phyloP scores from a whole-genome alignment of 1,140 invertebrate species.

The Cryptotermes secundus region DNA sequence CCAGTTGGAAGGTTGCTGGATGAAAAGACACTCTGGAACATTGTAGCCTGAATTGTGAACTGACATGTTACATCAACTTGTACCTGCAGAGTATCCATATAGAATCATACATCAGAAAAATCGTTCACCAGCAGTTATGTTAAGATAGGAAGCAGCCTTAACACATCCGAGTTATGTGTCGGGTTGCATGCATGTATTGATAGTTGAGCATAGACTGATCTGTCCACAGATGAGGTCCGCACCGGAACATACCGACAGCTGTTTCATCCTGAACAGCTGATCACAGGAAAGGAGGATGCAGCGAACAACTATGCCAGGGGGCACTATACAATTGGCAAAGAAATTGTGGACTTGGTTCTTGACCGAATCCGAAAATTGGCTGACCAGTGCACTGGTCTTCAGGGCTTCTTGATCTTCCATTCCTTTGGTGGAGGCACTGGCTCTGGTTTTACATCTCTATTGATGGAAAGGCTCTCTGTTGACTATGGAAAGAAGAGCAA shows the following conservation, averaged over 20 bases:
- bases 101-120: too few relatives aligned
- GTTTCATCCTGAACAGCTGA: constrained; percentile 63
- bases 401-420: constrained; percentile 84
- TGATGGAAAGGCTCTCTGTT: constrained; percentile 66
- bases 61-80: too few relatives aligned
- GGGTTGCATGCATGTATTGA: constrained; percentile 41
- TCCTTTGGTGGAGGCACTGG: constrained; percentile 91
- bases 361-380: constrained; percentile 70
- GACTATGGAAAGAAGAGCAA: constrained; percentile 72
- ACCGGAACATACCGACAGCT: constrained; percentile 58
- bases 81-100: too few relatives aligned
- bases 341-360: constrained; percentile 70
- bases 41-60: too few relatives aligned
- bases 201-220: constrained; percentile 43
- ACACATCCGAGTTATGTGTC: background rate
- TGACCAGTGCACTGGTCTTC: constrained; percentile 78
- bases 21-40: too few relatives aligned
- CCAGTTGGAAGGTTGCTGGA: too few relatives aligned
- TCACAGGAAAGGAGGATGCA: constrained; percentile 69
- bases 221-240: constrained; percentile 54
- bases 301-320: constrained; percentile 81
- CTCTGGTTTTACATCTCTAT: constrained; percentile 65
- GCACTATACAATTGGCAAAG: constrained; percentile 78
- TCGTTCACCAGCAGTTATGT: too few relatives aligned
- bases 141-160: too few relatives aligned